Percentiles rank a stretch among this genome's conserved stretches.
phyloP scores from a whole-genome alignment of 2,888 invertebrate genomes.

The Blera fallax region DNA sequence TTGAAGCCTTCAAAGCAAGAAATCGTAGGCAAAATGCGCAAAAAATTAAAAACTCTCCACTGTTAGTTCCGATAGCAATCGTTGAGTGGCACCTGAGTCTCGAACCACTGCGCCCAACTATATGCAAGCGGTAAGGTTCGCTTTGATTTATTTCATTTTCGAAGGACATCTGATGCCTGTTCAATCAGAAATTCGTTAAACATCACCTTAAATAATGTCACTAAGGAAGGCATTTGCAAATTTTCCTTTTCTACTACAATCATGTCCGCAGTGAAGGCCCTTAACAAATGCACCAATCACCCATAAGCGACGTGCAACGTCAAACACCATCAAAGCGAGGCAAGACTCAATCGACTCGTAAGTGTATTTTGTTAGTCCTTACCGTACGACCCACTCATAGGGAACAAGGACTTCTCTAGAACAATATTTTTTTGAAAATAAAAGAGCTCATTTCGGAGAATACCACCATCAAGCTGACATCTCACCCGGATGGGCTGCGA shows the following conservation, averaged over 20 bases:
- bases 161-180: no score
- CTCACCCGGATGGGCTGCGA: not conserved
- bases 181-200: no score
- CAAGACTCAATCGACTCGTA: slow-evolving; percentile 13
- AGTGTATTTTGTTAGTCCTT: slow-evolving; percentile 24
- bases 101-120: not conserved
- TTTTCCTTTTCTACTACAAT: not conserved
- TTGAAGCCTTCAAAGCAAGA: no score
- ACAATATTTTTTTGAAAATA: not conserved
- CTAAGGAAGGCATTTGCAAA: not conserved
- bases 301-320: not conserved
- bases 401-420: not conserved
- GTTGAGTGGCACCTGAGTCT: not conserved
- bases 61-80: no score
- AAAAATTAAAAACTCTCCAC: no score
- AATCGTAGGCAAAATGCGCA: no score
- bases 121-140: no score
- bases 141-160: no score
- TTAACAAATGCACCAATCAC: not conserved
- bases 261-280: not conserved
- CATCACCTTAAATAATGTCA: no score
- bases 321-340: slow-evolving; percentile 21
- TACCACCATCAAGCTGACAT: slow-evolving; percentile 17
- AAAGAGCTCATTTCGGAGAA: not conserved
- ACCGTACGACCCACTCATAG: not conserved